phyloP scores from a whole-genome alignment of 2,113 vertebrate genomes.

The Petromus typicus region DNA sequence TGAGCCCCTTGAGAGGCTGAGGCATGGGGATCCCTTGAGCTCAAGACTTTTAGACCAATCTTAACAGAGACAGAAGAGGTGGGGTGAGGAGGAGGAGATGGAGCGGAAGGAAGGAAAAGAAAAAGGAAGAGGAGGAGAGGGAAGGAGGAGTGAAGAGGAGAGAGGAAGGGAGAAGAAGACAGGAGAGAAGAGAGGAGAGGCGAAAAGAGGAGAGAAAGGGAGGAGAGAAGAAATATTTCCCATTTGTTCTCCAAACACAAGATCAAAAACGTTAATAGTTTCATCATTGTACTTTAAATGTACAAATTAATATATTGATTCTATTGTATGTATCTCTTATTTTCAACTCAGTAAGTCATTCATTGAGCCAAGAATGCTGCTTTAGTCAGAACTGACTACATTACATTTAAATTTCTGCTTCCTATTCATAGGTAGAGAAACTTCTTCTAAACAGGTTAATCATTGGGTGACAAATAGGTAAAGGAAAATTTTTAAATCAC shows the following conservation, averaged over 20 bases:
- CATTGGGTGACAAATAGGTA: not conserved
- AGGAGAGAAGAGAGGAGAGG: not conserved
- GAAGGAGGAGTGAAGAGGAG: too few species aligned
- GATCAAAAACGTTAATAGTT: not conserved
- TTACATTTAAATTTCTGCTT: not conserved
- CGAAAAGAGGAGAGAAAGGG: rapidly evolving
- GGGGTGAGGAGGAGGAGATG: not conserved
- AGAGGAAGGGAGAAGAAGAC: too few species aligned
- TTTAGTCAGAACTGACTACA: not conserved
- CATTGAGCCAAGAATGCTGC: not conserved
- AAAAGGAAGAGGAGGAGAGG: not conserved
- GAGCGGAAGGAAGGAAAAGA: not conserved
- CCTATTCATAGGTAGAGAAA: not conserved
- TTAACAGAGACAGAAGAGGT: not conserved
- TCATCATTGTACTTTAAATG: not conserved
- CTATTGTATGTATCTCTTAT: not conserved
- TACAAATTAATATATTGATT: not conserved
- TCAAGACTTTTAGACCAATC: not conserved
- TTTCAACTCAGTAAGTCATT: not conserved
- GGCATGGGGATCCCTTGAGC: not conserved
- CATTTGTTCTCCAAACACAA: conserved; percentile 19
- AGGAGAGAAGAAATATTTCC: not conserved
- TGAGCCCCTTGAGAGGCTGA: not conserved
- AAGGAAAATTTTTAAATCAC: not conserved
- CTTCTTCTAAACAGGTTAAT: not conserved